Evolutionary conservation across 2,888 invertebrate species (phyloP).

Genomic region (Latrodectus elegans): DNA sequence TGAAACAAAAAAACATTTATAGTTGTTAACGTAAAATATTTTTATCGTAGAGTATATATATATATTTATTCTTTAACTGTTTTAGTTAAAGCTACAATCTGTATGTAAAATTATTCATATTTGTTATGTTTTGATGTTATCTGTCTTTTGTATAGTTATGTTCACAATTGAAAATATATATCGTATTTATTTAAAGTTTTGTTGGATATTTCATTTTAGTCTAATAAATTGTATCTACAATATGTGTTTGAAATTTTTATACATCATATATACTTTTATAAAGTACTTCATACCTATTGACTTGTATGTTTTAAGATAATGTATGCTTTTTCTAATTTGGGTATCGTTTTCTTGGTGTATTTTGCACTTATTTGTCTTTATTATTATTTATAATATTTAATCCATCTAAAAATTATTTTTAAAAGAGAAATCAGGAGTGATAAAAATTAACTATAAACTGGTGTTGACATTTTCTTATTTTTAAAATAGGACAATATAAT

Average conservation of each 20-base stretch:
- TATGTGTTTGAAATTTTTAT: not conserved
- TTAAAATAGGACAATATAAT: too few species aligned
- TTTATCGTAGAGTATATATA: conserved; percentile 1
- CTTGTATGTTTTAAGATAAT: not conserved
- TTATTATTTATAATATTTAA: not conserved
- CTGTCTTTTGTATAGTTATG: not conserved
- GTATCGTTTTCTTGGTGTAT: not conserved
- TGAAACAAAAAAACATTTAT: not conserved
- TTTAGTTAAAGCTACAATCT: conserved; percentile 1
- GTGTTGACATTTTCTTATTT: too few species aligned
- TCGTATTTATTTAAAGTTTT: not conserved
- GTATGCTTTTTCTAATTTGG: not conserved
- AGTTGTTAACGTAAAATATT: not conserved
- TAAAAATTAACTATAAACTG: too few species aligned
- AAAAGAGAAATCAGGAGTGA: too few species aligned
- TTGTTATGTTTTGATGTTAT: not conserved
- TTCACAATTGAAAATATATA: not conserved
- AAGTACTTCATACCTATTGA: not conserved
- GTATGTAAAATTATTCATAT: not conserved
- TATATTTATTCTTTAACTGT: not conserved
- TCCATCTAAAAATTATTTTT: not conserved
- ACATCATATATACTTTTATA: not conserved
- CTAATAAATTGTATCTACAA: not conserved
- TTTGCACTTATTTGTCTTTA: not conserved
- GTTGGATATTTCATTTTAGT: not conserved